A percentile compares a stretch with the other conserved stretches of the same genome.
These are phyloP conservation scores for Engystomops pustulosus DNA, from an alignment of 2,113 vertebrate species.

Conservation along the genomic window DNA sequence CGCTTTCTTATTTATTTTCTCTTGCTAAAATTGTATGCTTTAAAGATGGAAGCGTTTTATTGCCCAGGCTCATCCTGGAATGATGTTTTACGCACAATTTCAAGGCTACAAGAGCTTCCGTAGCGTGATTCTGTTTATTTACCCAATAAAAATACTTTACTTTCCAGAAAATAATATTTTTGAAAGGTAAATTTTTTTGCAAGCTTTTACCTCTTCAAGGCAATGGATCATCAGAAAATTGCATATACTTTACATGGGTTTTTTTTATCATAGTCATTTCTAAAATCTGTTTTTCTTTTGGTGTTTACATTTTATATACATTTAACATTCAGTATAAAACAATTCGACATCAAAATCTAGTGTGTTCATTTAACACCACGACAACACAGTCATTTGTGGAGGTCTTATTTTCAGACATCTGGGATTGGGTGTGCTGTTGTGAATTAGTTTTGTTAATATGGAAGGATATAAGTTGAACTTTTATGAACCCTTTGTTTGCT, in stretches of 20 bases:
- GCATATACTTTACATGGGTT: not conserved
- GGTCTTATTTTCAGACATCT: no score
- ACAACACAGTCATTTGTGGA: no score
- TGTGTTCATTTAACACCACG: no score
- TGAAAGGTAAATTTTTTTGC: not conserved
- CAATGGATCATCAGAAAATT: not conserved
- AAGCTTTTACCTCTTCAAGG: not conserved
- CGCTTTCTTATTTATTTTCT: conserved; percentile 15
- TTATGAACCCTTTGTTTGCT: not conserved
- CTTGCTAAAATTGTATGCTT: conserved; percentile 45
- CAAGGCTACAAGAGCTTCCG: not conserved
- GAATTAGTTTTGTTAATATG: no score
- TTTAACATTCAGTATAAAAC: no score
- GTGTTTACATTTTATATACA: no score
- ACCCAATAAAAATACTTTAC: conserved; percentile 34
- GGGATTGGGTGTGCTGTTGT: no score
- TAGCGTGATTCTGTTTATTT: conserved; percentile 39
- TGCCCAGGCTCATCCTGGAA: not conserved
- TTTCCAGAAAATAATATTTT: not conserved
- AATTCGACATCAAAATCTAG: no score
- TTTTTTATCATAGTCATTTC: not conserved
- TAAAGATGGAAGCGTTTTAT: conserved; percentile 34
- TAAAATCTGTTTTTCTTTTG: no score
- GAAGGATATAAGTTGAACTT: no score
- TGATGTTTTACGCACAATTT: conserved; percentile 29